A percentile compares a stretch with the other conserved stretches of the same genome.
phyloP scores from a whole-genome alignment of 2,113 vertebrate genomes.

The Cephalopterus ornatus region DNA sequence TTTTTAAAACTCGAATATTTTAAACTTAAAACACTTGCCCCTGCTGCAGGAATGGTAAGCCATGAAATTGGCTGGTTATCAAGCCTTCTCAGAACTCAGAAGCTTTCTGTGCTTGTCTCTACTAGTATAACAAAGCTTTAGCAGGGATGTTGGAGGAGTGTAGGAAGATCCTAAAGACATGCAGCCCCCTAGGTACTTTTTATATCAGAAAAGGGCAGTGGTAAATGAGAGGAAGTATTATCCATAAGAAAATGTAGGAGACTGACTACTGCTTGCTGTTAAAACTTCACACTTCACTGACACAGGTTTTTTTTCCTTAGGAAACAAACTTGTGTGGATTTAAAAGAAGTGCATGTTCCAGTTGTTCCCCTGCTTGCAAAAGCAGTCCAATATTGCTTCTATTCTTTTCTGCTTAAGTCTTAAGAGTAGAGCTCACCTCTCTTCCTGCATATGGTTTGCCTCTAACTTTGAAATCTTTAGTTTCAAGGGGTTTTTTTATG shows the following conservation, averaged over 20 bases:
- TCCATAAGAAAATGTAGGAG: neutral
- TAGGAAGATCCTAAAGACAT: neutral
- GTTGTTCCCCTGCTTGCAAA: neutral
- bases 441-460: neutral
- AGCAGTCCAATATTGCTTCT: neutral
- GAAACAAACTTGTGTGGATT: neutral
- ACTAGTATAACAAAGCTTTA: neutral
- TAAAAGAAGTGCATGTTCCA: neutral
- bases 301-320: neutral
- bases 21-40: too few species aligned
- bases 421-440: neutral
- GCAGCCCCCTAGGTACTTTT: neutral
- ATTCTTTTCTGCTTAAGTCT: neutral
- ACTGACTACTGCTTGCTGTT: neutral
- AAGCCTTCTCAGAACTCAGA: neutral
- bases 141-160: neutral
- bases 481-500: neutral
- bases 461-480: neutral
- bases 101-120: neutral
- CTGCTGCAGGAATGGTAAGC: neutral
- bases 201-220: neutral
- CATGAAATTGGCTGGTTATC: neutral
- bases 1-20: neutral
- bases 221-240: neutral
- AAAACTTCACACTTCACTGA: neutral